Conservation (phyloP, 2,113 vertebrate species). For the Erinaceus europaeus region DNA sequence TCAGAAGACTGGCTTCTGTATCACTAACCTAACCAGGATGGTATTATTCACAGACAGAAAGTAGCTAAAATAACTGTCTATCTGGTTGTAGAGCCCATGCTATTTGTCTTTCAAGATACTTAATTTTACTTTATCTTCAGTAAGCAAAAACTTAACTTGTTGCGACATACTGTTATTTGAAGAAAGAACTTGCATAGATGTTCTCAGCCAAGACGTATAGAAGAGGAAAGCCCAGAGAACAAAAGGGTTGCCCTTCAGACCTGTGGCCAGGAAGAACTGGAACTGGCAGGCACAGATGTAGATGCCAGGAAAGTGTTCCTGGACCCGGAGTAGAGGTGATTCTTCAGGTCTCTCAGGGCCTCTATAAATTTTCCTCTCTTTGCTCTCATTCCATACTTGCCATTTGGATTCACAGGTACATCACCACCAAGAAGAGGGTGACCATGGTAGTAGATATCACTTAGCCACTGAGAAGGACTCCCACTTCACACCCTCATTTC, state of each 20-base stretch:
- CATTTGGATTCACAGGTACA: neutral
- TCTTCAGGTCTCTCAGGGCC: neutral
- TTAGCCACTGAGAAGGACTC: neutral
- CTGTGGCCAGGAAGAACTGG: neutral
- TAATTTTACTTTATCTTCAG: neutral
- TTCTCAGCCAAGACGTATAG: neutral
- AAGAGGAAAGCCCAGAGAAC: neutral
- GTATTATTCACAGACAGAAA: constrained; percentile 6
- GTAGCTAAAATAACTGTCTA: neutral
- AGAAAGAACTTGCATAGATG: neutral
- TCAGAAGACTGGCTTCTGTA: neutral
- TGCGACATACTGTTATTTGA: neutral
- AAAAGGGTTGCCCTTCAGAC: neutral
- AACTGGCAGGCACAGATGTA: neutral
- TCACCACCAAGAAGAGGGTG: neutral
- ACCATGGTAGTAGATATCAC: neutral
- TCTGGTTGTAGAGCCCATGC: neutral
- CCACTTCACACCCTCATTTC: neutral
- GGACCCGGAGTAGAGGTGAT: neutral
- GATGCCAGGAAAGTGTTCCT: neutral
- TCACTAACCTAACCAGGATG: constrained; percentile 9
- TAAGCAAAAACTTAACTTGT: neutral
- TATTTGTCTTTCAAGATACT: neutral
- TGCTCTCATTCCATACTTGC: neutral
- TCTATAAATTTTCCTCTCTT: neutral